Conservation (phyloP, 2,888 invertebrate species). For the Lycaena phlaeas region DNA sequence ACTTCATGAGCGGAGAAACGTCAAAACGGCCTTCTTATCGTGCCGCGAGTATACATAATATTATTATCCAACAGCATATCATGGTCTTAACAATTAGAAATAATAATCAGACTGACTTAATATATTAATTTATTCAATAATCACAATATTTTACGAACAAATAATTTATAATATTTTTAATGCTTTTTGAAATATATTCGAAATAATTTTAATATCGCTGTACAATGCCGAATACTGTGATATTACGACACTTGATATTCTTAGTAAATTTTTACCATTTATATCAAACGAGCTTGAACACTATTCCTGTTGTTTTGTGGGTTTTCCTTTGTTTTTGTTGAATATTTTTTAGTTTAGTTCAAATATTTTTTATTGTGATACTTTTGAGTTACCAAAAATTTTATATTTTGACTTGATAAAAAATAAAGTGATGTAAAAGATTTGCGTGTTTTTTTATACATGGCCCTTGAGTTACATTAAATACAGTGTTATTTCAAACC, state of each 20-base stretch:
- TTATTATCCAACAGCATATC: slow-evolving; percentile 7
- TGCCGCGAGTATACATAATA: no score
- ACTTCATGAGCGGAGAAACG: no score
- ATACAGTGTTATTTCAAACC: no score
- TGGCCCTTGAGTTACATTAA: no score
- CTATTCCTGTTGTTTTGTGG: slow-evolving; percentile 22
- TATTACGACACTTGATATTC: slow-evolving; percentile 28
- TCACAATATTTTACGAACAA: slow-evolving; percentile 3
- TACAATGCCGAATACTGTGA: slow-evolving; percentile 27
- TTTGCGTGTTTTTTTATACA: slow-evolving; percentile 17
- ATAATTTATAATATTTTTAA: slow-evolving; percentile 23
- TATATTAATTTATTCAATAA: not conserved
- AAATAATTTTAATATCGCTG: slow-evolving; percentile 18
- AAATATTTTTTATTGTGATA: slow-evolving; percentile 25
- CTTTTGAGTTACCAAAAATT: slow-evolving; percentile 36
- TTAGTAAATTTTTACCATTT: slow-evolving; percentile 22
- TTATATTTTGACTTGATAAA: slow-evolving; percentile 27
- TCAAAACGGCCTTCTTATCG: no score
- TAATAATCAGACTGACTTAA: not conserved
- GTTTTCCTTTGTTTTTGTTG: not conserved
- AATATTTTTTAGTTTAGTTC: slow-evolving; percentile 21
- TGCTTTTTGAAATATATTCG: slow-evolving; percentile 14
- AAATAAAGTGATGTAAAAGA: slow-evolving; percentile 18
- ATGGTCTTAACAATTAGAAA: not conserved
- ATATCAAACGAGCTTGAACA: slow-evolving; percentile 46